A percentile compares a stretch with the other conserved stretches of the same genome.
Conservation (phyloP, 2,797 vertebrate genomes). For the Antrozous pallidus region DNA sequence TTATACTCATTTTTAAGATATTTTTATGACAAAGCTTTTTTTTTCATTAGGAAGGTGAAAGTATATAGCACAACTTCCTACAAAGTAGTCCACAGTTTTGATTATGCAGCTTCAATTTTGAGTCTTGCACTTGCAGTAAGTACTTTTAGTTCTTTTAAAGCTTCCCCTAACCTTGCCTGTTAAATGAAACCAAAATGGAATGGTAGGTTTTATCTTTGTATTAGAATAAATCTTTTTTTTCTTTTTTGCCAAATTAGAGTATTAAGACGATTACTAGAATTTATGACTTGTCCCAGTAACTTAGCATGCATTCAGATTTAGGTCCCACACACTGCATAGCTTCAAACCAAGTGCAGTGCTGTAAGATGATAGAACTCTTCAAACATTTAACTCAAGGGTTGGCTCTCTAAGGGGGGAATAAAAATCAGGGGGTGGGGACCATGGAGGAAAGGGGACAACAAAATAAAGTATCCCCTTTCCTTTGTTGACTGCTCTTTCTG, state of each 20-base stretch:
- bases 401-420: background rate
- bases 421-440: too few relatives aligned
- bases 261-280: background rate
- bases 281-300: background rate
- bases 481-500: background rate
- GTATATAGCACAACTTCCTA: slow-evolving; percentile 96
- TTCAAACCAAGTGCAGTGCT: background rate
- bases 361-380: background rate
- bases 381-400: background rate
- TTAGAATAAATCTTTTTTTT: slow-evolving; percentile 15
- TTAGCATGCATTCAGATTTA: background rate
- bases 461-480: background rate
- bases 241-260: background rate
- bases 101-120: slow-evolving; percentile 92
- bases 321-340: background rate
- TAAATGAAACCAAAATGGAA: background rate
- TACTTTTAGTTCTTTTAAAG: slow-evolving; percentile 46
- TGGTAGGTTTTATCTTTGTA: background rate
- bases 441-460: background rate
- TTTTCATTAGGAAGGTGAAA: slow-evolving; percentile 91
- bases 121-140: slow-evolving; percentile 93
- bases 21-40: slow-evolving; percentile 56
- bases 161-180: background rate
- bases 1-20: background rate
- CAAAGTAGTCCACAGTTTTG: slow-evolving; percentile 96